Evolutionary conservation across 2,797 vertebrate species (phyloP), one percentile per base, ranked within the genome.

Genomic region (Simalia tracyae): DNA sequence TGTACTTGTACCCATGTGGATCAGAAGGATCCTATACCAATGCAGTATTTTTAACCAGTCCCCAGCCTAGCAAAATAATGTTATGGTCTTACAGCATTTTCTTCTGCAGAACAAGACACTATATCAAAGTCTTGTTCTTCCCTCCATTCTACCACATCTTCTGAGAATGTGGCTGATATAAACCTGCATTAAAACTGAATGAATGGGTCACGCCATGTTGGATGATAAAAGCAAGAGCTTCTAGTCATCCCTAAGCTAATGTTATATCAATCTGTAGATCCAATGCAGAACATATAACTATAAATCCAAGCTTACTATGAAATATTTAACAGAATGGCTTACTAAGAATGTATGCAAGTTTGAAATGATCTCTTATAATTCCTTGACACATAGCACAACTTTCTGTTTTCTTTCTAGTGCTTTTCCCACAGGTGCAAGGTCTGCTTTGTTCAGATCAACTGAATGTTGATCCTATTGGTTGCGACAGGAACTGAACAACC

Each of bases 361-460:
- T 89, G 54, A 7, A 46, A 92, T 91, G 84, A 84, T 91, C 91
- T 88, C 86, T 91, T 87, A 85, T 66, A 59, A 94, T 24, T 81
- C 68, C 28, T 94, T 56, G 46, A 86, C 0, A 94, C 15, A 7
- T 84, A 94, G 88, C 54, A 31, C 3, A 76, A 24, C 31, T 50
- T 50, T 42, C 42, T 42, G 42, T 42, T 42, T 42, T 42, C 42
- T 42, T 42, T 42, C 42, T 42, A 42, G 42, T 42, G 42, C 42
- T 42, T 42, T 42, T 42, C 42, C 42, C 42, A 42, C 42, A 42
- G 42, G 42, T 42, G 42, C 42, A 42, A 42, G 42, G 42, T 42
- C 42, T 42, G 42, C 42, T 42, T 42, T 42, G 2, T 42, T 42
- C 2, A 42, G 42, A 42, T 42, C 42, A 42, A 42, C 42, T 42